Evolutionary conservation across 2,113 vertebrate genomes (phyloP).

Genomic region (Callorhinus ursinus): DNA sequence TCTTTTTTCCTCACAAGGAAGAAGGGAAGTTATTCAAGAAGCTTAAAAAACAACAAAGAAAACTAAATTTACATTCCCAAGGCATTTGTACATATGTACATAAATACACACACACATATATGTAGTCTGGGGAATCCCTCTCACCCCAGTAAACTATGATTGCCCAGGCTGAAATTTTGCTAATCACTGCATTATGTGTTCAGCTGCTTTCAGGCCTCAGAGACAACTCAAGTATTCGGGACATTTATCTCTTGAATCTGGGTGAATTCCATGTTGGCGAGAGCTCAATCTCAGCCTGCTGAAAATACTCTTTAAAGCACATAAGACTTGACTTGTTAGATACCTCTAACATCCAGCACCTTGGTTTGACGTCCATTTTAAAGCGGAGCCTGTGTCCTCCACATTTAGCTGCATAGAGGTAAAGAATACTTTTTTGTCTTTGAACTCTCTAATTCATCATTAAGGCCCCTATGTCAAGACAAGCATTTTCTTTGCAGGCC

Average conservation of each 20-base stretch:
- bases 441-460: neutral
- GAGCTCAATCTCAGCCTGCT: neutral
- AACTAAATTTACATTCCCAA: neutral
- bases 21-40: conserved; percentile 22
- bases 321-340: conserved; percentile 11
- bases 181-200: neutral
- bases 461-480: neutral
- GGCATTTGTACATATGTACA: neutral
- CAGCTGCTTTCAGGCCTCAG: neutral
- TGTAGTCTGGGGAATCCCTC: neutral
- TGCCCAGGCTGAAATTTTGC: neutral
- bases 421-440: neutral
- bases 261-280: neutral
- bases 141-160: neutral
- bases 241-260: conserved; percentile 2
- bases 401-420: conserved; percentile 2
- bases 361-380: conserved; percentile 29
- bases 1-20: conserved; percentile 36
- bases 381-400: conserved; percentile 2
- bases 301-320: conserved; percentile 26
- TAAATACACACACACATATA: neutral
- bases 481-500: neutral
- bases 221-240: neutral
- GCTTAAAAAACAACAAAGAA: neutral
- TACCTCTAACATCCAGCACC: neutral